Evolutionary conservation across 2,797 vertebrate species (phyloP).

Genomic region (Pangasius krempfi): DNA sequence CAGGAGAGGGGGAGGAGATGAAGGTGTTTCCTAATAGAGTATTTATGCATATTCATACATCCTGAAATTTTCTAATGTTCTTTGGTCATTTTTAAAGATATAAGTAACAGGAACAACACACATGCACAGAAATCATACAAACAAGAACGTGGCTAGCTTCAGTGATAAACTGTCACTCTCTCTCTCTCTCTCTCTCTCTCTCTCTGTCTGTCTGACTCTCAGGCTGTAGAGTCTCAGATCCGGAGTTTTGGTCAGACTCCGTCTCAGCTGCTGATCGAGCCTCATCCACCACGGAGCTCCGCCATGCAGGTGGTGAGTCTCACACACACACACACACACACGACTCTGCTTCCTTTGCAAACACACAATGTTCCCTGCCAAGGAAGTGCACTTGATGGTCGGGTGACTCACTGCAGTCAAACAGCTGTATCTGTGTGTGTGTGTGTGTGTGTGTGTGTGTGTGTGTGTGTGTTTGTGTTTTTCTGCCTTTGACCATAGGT

Average conservation of each 20-base stretch:
- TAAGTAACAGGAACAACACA: background rate
- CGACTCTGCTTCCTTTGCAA: conserved; percentile 15
- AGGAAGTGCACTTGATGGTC: conserved; percentile 63
- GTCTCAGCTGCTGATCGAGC: conserved; percentile 94
- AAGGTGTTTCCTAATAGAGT: background rate
- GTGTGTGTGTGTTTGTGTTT: conserved; percentile 8
- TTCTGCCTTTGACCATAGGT: background rate
- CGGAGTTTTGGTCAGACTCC: conserved; percentile 98
- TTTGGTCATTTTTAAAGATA: background rate
- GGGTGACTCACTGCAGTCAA: conserved; percentile 55
- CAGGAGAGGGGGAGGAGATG: background rate
- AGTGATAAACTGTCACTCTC: conserved; percentile 41
- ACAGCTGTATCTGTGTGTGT: conserved; percentile 20
- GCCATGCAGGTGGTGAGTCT: conserved; percentile 97
- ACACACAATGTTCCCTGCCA: conserved; percentile 28
- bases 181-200: conserved; percentile 36
- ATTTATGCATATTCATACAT: background rate
- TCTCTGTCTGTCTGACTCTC: conserved; percentile 35
- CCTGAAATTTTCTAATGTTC: background rate
- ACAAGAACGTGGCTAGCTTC: background rate
- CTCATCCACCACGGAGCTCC: conserved; percentile 94
- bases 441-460: background rate
- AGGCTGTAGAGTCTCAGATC: conserved; percentile 98
- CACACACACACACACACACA: conserved; percentile 10
- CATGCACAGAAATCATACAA: background rate